Percentiles rank a stretch among this genome's conserved stretches.
These are phyloP conservation scores for Yponomeuta plumbellus DNA, from an alignment of 2,888 invertebrate species.

Conservation along the genomic window DNA sequence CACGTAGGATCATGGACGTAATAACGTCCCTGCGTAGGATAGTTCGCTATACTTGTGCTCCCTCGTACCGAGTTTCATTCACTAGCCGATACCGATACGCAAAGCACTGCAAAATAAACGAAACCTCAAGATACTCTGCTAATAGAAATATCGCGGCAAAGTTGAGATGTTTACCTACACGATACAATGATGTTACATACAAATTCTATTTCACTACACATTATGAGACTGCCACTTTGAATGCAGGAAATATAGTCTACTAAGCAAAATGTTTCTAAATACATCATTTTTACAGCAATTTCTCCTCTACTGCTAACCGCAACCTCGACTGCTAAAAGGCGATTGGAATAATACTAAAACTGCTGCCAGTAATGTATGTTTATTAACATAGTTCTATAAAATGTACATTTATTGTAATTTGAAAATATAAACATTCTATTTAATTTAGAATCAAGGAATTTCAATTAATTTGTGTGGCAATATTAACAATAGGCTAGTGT, in stretches of 20 bases:
- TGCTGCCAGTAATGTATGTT: constrained; percentile 68
- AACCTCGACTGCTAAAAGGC: neutral
- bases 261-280: neutral
- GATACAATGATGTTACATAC: neutral
- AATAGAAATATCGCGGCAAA: too few species aligned
- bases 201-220: neutral
- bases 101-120: neutral
- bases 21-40: too few species aligned
- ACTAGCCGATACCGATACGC: neutral
- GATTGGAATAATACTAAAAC: constrained; percentile 35
- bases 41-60: constrained; percentile 40
- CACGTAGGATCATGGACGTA: too few species aligned
- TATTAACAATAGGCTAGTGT: constrained; percentile 55
- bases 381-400: constrained; percentile 71
- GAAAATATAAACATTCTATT: constrained; percentile 68
- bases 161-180: neutral
- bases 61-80: constrained; percentile 27
- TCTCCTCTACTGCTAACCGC: neutral
- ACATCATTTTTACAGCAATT: neutral
- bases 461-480: constrained; percentile 57
- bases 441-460: constrained; percentile 66
- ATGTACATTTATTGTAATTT: constrained; percentile 68
- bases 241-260: neutral
- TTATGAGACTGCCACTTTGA: neutral
- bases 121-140: too few species aligned